Percentiles rank a stretch among this genome's conserved stretches.
Conservation (phyloP, 2,797 vertebrate species). For the Emydoidea blandingii region DNA sequence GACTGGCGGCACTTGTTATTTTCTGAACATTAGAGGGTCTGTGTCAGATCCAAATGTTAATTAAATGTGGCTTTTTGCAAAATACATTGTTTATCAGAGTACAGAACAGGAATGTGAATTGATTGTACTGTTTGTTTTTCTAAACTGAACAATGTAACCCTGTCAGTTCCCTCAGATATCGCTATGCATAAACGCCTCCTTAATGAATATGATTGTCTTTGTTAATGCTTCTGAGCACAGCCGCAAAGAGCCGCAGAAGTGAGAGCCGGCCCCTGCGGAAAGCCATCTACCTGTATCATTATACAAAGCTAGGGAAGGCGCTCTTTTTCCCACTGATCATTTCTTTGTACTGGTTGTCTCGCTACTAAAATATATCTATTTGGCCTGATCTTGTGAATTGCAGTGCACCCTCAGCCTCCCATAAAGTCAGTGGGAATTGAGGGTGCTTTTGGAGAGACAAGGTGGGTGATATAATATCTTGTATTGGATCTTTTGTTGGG, state of each 20-base stretch:
- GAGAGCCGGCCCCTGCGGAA: neutral
- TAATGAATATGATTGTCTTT: neutral
- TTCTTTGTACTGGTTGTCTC: neutral
- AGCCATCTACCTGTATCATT: neutral
- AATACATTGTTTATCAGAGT: neutral
- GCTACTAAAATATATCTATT: neutral
- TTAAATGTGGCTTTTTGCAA: neutral
- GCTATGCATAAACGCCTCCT: neutral
- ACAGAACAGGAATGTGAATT: neutral
- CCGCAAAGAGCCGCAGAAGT: neutral
- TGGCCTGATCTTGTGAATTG: neutral
- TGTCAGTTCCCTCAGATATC: neutral
- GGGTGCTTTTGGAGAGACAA: neutral
- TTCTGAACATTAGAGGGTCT: neutral
- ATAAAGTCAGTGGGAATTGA: neutral
- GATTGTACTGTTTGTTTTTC: slow-evolving; percentile 31
- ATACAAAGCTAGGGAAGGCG: accelerated
- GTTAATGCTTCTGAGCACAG: neutral
- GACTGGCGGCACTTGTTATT: neutral
- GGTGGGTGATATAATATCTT: neutral
- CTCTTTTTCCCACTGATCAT: neutral
- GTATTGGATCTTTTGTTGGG: neutral
- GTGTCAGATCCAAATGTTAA: neutral
- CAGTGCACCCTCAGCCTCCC: neutral
- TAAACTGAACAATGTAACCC: neutral